These are phyloP conservation scores for Apostichopus parvimensis DNA, from an alignment of 35 echinoderm and acorn worm genomes.

Conservation along the genomic window DNA sequence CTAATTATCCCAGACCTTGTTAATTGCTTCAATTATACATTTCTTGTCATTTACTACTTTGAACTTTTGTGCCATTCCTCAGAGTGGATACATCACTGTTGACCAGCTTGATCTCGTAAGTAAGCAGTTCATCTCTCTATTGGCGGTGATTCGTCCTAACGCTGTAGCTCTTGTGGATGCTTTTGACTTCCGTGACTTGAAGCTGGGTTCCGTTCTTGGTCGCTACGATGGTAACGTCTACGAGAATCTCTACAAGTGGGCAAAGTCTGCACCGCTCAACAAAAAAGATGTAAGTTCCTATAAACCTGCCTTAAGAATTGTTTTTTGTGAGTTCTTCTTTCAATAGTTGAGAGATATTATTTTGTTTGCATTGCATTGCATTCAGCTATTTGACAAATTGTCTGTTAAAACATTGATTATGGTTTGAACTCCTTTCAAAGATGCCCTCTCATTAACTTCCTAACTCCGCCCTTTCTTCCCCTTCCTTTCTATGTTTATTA, in stretches of 20 bases:
- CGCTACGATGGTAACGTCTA: constrained; percentile 97
- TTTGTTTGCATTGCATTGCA: too few relatives aligned
- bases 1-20: neutral
- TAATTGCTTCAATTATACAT: neutral
- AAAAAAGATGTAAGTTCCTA: constrained; percentile 73
- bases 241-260: constrained; percentile 93
- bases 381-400: neutral
- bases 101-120: constrained; percentile 46
- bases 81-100: constrained; percentile 85
- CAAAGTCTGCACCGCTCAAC: constrained; percentile 83
- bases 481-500: neutral
- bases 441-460: too few relatives aligned
- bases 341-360: too few relatives aligned
- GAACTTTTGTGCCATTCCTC: neutral
- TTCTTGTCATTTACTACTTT: neutral
- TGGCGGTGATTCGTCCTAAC: constrained; percentile 70
- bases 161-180: constrained; percentile 83
- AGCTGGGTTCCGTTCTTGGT: constrained; percentile 77
- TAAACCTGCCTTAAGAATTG: too few relatives aligned
- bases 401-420: too few relatives aligned
- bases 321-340: too few relatives aligned
- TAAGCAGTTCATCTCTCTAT: constrained; percentile 58
- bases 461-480: too few relatives aligned
- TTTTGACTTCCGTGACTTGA: constrained; percentile 77
- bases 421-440: too few relatives aligned